Evolutionary conservation across 2,113 vertebrate species (phyloP), one percentile per base, ranked within the genome.

Genomic region (Zingel zingel): DNA sequence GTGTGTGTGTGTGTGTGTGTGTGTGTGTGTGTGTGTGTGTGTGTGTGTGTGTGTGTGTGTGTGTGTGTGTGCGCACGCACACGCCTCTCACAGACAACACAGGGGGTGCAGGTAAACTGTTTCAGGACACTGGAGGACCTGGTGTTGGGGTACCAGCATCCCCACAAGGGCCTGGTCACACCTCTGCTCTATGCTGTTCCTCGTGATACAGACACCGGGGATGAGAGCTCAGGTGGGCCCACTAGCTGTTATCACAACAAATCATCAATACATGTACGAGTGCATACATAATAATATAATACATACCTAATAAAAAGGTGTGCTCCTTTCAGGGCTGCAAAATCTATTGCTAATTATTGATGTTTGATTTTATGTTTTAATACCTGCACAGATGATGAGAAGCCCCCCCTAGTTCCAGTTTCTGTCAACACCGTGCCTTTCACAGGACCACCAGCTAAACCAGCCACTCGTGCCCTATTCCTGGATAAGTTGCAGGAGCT

Each of bases 81-180:
- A 0, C 2, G 10, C 2, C 19, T 74, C 33, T 71, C 64, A 64
- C 86, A 97, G 97, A 96, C 95, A 39, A 92, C 96, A 61, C 96
- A 97, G 65, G 97, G 97, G 57, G 94, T 97, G 75, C 96, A 97
- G 89, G 95, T 96, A 74, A 97, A 96, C 86, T 96, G 95, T 81
- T 98, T 97, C 89, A 94, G 89, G 21, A 96, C 94, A 0, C 95
- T 98, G 47, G 90, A 91, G 1, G 97, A 97, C 66, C 92, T 98
- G 82, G 95, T 98, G 51, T 51, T 91, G 0, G 96, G 96, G 58
- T 97, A 98, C 89, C 95, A 96, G 90, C 94, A 97, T 56, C 96
- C 96, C n/a, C 95, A 96, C 91, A 97, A 97, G 18, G 97, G 97
- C 72, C 88, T 98, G 85, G 96, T 96, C 69, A 94, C 91, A 0